Evolutionary conservation across 1,140 invertebrate species (phyloP).

Genomic region (Drosophila takahashii): DNA sequence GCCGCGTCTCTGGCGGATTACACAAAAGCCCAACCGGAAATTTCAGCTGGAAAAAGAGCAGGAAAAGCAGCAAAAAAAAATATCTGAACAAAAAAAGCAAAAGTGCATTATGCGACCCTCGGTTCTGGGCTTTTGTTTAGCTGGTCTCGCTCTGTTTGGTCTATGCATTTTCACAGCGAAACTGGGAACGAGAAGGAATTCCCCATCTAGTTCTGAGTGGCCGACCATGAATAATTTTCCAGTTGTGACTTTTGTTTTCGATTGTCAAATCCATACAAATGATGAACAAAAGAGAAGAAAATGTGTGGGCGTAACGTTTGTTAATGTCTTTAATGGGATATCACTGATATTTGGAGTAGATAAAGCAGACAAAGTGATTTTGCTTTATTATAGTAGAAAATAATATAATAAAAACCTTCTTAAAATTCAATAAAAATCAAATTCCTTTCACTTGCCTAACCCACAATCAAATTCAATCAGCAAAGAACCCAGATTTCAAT

Average conservation of each 20-base stretch:
- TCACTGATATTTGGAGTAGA: slow-evolving; percentile 1
- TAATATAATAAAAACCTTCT: background rate
- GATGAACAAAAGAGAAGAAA: slow-evolving; percentile 32
- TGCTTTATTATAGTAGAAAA: background rate
- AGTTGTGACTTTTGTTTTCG: slow-evolving; percentile 51
- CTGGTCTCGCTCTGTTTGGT: slow-evolving; percentile 72
- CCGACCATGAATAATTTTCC: slow-evolving; percentile 78
- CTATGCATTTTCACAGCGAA: slow-evolving; percentile 49
- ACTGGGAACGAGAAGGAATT: background rate
- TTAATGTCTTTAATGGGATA: slow-evolving; percentile 41
- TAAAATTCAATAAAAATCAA: slow-evolving; percentile 34
- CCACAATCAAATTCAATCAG: slow-evolving; percentile 41
- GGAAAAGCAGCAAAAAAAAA: slow-evolving; percentile 39
- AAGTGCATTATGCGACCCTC: slow-evolving; percentile 66
- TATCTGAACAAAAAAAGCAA: slow-evolving; percentile 49
- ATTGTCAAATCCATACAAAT: slow-evolving; percentile 63
- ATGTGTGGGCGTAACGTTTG: slow-evolving; percentile 31
- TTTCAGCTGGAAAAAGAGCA: slow-evolving; percentile 49
- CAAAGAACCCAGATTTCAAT: slow-evolving; percentile 36
- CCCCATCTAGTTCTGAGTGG: slow-evolving; percentile 46
- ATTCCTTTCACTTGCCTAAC: slow-evolving; percentile 41
- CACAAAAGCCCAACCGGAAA: slow-evolving; percentile 66
- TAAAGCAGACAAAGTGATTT: background rate
- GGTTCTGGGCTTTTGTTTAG: slow-evolving; percentile 16
- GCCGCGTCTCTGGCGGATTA: slow-evolving; percentile 60